A percentile compares a stretch with the other conserved stretches of the same genome.
phyloP scores from a whole-genome alignment of 2,797 vertebrate species.

The Euphonia xanthogaster region DNA sequence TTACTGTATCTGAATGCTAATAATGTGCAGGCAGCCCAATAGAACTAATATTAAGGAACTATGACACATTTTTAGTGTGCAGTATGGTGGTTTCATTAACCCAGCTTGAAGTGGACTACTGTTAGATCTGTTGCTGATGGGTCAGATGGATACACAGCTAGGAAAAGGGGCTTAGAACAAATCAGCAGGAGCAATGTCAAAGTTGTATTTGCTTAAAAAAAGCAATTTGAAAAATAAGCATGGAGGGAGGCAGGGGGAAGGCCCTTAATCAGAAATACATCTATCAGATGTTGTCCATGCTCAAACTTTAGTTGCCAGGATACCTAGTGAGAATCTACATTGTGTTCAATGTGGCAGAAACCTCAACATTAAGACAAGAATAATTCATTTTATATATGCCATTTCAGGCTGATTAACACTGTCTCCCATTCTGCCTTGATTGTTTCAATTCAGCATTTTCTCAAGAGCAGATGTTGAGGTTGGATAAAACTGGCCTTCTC shows the following conservation, averaged over 20 bases:
- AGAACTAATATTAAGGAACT: background rate
- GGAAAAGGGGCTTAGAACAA: background rate
- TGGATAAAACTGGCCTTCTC: background rate
- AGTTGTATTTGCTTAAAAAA: background rate
- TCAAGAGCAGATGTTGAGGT: background rate
- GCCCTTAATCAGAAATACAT: background rate
- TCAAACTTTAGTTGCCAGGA: background rate
- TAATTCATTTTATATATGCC: background rate
- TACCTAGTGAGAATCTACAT: background rate
- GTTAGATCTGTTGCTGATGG: background rate
- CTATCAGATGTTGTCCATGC: background rate
- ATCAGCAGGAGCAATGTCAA: background rate
- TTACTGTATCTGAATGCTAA: background rate
- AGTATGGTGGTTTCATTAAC: background rate
- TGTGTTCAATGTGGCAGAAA: background rate
- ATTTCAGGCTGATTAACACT: background rate
- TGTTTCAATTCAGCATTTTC: background rate
- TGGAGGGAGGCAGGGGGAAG: accelerated
- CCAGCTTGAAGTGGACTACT: background rate
- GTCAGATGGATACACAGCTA: background rate
- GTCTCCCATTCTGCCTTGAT: background rate
- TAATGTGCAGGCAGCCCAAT: background rate
- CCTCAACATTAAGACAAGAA: background rate
- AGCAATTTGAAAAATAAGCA: background rate
- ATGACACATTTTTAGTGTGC: background rate